These are phyloP conservation scores for Naso thynnoides DNA, from an alignment of 2,797 vertebrate species.

Conservation along the genomic window DNA sequence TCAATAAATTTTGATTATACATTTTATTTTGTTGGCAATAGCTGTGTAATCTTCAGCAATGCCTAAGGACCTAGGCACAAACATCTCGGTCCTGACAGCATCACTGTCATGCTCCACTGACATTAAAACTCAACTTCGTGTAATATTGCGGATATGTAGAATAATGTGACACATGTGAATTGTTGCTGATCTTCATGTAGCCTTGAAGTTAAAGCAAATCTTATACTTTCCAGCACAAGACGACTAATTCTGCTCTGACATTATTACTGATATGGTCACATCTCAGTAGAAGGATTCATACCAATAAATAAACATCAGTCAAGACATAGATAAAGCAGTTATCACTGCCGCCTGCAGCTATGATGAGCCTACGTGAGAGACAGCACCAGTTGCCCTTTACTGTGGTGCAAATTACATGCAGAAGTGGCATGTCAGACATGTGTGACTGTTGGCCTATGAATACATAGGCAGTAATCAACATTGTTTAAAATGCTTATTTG, in stretches of 20 bases:
- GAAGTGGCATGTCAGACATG: constrained; percentile 85
- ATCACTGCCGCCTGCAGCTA: constrained; percentile 65
- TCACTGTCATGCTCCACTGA: no score
- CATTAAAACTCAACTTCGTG: no score
- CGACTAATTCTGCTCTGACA: constrained; percentile 24
- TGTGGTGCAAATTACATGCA: constrained; percentile 82
- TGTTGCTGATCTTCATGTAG: constrained; percentile 11
- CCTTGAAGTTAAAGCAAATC: constrained; percentile 19
- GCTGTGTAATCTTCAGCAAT: no score
- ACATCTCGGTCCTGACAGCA: no score
- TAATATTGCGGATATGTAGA: no score
- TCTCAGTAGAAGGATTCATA: constrained; percentile 37
- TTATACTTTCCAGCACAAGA: constrained; percentile 6
- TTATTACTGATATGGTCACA: constrained; percentile 19
- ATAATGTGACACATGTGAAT: neutral
- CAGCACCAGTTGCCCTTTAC: constrained; percentile 79
- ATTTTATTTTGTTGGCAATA: no score
- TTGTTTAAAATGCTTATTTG: constrained; percentile 87
- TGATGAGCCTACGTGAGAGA: constrained; percentile 72
- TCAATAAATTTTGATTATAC: no score
- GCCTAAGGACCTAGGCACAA: no score
- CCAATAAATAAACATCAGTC: constrained; percentile 67
- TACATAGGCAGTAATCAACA: constrained; percentile 86
- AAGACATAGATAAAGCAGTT: constrained; percentile 52
- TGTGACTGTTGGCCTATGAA: constrained; percentile 86